These are phyloP conservation scores for Lophura nycthemera DNA, from an alignment of 2,113 vertebrate species.

Conservation along the genomic window DNA sequence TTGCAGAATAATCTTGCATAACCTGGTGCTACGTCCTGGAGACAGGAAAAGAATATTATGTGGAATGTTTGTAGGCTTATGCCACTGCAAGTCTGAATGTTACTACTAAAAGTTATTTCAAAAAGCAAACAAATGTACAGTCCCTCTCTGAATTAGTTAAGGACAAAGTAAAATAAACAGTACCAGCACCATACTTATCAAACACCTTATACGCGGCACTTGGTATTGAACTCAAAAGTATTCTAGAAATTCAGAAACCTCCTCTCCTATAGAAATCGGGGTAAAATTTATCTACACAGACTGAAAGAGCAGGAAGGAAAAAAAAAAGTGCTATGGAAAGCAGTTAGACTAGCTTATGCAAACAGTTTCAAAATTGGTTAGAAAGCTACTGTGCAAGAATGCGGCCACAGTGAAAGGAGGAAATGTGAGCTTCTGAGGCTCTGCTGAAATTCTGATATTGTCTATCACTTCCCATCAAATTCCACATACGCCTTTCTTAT, in stretches of 20 bases:
- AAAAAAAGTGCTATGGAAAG: neutral
- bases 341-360: neutral
- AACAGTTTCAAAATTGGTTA: neutral
- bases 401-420: neutral
- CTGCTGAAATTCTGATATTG: neutral
- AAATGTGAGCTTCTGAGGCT: neutral
- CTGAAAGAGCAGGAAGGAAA: neutral
- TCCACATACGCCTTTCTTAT: neutral
- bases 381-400: neutral
- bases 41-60: neutral
- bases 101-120: neutral
- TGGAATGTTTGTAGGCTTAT: neutral
- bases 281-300: neutral
- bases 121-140: neutral
- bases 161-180: neutral
- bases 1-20: neutral
- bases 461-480: neutral
- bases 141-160: neutral
- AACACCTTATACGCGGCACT: neutral
- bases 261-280: neutral
- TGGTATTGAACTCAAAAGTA: neutral
- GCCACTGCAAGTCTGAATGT: neutral
- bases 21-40: neutral
- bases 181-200: neutral
- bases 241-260: neutral